Base-by-base conservation (phyloP, 64 coral and sea anemone species). In the Montipora cactus region DNA sequence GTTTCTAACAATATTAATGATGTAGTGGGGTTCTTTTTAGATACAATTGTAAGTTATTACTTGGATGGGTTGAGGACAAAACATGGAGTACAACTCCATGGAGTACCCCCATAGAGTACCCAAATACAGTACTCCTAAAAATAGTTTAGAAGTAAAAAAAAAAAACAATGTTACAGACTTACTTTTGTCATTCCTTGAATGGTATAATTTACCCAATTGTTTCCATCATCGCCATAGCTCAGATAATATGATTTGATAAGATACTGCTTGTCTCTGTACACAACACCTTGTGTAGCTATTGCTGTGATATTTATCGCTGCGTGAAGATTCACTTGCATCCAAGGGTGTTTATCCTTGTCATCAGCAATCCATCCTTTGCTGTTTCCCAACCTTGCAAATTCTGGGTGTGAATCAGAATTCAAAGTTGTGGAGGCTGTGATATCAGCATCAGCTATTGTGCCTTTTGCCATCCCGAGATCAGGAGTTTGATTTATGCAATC, bases 261-360 rank as follows among this genome's bases (percentile, higher is more conserved):
- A 3, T 44, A 76, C 5, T 12, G 48, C 50, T 46, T 25, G 5
- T 3, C 5, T 5, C 59, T 78, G 52, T 7, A 55, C 52, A 55
- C 52, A 14, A 15, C 0, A 8, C 91, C 91, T 72, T 93, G 91
- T 49, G 84, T 93, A 46, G 58, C 73, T 46, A 93, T 37, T 1
- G 46, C 77, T 67, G 82, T 87, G 8, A 93, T 48, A 8, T 64
- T 79, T 47, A 50, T 87, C 10, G 11, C 23, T 19, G 44, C 37
- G 15, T 48, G 3, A 44, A 93, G 62, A 51, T 93, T 80, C 19
- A 87, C 91, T 80, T 93, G 82, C 44, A 93, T 93, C 91, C 75
- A 93, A 8, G 72, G 81, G 62, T 66, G 3, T 18, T 18, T 79
- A 19, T 2, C 46, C 0, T 57, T 57, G 10, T 5, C 10, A 10